Percentiles rank a stretch among this genome's conserved stretches.
These are phyloP conservation scores for Condylura cristata DNA, from an alignment of 2,113 vertebrate species.

Conservation along the genomic window DNA sequence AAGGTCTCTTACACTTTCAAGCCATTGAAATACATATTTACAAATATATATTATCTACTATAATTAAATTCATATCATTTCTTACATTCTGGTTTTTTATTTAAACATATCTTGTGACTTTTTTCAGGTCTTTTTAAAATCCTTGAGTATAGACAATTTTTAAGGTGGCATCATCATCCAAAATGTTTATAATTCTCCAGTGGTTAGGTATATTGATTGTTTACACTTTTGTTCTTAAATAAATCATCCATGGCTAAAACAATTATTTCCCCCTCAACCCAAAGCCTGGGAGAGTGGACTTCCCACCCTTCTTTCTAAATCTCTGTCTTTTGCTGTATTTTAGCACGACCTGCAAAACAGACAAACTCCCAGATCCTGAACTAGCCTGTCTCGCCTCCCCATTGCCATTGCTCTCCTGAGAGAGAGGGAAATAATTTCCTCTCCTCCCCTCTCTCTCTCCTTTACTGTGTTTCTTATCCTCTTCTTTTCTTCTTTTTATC, in stretches of 20 bases:
- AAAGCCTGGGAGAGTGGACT: not conserved
- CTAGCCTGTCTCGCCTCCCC: not conserved
- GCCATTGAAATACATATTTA: no score
- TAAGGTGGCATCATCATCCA: not conserved
- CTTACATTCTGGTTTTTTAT: not conserved
- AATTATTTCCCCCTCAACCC: not conserved
- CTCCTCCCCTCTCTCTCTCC: not conserved
- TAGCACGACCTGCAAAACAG: not conserved
- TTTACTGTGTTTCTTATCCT: not conserved
- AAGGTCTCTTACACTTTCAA: no score
- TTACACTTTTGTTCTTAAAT: not conserved
- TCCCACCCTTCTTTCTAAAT: not conserved
- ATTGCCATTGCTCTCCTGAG: not conserved
- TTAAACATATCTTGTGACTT: constrained; percentile 19
- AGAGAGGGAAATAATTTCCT: not conserved
- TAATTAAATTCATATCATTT: not conserved
- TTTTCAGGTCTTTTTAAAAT: not conserved
- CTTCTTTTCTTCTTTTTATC: not conserved
- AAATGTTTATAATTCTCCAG: not conserved
- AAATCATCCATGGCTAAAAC: not conserved
- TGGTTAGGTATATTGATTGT: not conserved
- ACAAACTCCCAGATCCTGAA: not conserved
- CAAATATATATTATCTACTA: not conserved
- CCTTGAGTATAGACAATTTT: not conserved
- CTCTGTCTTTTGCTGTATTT: not conserved